Conservation (phyloP, 2,113 vertebrate species). For the Sorex araneus region DNA sequence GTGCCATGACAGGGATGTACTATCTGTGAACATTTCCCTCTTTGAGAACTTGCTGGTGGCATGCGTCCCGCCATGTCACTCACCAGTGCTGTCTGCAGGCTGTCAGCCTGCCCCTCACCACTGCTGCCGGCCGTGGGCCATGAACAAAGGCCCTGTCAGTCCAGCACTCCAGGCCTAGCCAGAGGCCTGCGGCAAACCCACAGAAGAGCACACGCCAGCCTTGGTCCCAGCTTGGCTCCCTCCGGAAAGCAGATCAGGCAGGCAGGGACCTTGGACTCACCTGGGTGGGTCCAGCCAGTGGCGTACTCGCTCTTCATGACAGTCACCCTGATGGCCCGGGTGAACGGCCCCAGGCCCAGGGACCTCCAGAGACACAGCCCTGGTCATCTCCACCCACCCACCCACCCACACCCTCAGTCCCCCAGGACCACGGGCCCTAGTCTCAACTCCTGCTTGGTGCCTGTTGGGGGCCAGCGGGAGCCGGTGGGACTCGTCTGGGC, state of each 20-base stretch:
- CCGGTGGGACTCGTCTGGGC: slow-evolving; percentile 29
- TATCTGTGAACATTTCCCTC: slow-evolving; percentile 19
- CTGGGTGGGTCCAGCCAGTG: neutral
- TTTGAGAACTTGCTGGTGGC: neutral
- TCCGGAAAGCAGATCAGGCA: neutral
- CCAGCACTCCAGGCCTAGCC: neutral
- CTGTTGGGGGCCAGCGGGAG: slow-evolving; percentile 16
- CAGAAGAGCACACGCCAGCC: neutral
- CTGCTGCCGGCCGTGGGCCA: too few species aligned
- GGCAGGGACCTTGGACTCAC: neutral
- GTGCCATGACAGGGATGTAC: neutral
- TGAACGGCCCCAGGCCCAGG: neutral
- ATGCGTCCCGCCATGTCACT: accelerated
- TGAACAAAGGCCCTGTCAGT: neutral
- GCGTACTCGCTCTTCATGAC: neutral
- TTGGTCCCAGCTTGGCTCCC: neutral
- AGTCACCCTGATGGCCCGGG: neutral
- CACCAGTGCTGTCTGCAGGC: neutral
- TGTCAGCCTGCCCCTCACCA: neutral
- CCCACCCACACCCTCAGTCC: neutral
- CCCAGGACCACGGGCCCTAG: neutral
- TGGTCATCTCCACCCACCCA: neutral
- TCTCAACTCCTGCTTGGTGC: slow-evolving; percentile 54
- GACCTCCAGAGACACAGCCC: neutral
- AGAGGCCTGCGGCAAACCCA: neutral